phyloP scores from a whole-genome alignment of 2,797 vertebrate species.

The Pantherophis alleghaniensis region DNA sequence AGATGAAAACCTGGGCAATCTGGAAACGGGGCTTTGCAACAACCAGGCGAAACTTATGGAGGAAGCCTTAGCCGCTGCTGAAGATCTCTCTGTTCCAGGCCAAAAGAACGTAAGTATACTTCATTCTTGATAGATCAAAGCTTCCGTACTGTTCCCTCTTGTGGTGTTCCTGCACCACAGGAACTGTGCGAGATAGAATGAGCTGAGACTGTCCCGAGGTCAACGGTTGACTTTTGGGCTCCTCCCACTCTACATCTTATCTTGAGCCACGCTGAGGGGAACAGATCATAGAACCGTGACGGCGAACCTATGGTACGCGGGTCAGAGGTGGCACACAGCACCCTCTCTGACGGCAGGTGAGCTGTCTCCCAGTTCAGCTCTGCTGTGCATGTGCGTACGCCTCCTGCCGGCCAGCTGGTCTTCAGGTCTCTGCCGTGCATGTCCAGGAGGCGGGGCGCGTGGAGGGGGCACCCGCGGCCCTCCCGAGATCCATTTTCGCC shows the following conservation, averaged over 20 bases:
- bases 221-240: background rate
- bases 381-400: fast-evolving
- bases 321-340: too few species aligned
- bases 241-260: background rate
- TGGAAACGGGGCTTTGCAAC: slow-evolving; percentile 45
- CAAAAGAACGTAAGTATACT: slow-evolving; percentile 62
- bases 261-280: background rate
- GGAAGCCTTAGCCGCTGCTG: background rate
- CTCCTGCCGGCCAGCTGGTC: too few species aligned
- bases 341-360: too few species aligned
- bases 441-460: too few species aligned
- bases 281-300: background rate
- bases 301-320: too few species aligned
- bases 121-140: background rate
- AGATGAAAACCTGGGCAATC: slow-evolving; percentile 49
- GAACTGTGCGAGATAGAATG: background rate
- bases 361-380: too few species aligned
- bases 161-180: background rate
- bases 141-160: background rate
- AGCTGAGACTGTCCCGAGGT: background rate
- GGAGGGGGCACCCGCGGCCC: too few species aligned
- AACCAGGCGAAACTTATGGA: slow-evolving; percentile 54
- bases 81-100: slow-evolving; percentile 56
- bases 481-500: too few species aligned
- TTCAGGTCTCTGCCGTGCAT: too few species aligned